Conservation (phyloP, 2,888 invertebrate species). For the Clivina fossor region DNA sequence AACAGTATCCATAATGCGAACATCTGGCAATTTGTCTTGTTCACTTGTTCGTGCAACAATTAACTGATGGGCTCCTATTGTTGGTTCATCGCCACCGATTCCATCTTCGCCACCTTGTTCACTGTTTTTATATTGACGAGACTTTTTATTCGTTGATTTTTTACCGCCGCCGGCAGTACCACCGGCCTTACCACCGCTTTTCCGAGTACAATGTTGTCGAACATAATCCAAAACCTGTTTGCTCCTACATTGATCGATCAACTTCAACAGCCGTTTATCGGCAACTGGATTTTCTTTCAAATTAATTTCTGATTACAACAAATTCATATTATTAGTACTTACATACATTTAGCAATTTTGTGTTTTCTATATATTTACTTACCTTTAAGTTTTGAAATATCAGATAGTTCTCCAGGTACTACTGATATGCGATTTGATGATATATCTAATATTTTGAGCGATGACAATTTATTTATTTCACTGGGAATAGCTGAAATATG, state of each 20-base stretch:
- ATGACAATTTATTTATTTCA: slow-evolving; percentile 59
- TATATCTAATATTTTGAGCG: slow-evolving; percentile 70
- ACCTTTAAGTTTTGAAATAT: slow-evolving; percentile 73
- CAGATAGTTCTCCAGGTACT: slow-evolving; percentile 70
- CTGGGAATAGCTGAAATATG: slow-evolving; percentile 63
- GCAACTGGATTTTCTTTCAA: slow-evolving; percentile 72
- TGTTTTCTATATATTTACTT: slow-evolving; percentile 37
- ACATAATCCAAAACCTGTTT: slow-evolving; percentile 79
- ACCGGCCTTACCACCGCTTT: slow-evolving; percentile 42
- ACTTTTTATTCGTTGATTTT: slow-evolving; percentile 45
- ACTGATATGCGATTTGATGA: slow-evolving; percentile 66
- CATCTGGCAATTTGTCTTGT: slow-evolving; percentile 7
- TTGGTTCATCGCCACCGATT: slow-evolving; percentile 32
- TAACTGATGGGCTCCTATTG: slow-evolving; percentile 54
- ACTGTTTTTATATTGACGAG: slow-evolving; percentile 44
- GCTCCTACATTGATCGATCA: slow-evolving; percentile 72
- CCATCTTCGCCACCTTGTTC: slow-evolving; percentile 42
- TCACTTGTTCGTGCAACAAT: slow-evolving; percentile 56
- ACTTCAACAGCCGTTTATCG: slow-evolving; percentile 72
- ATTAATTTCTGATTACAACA: slow-evolving; percentile 62
- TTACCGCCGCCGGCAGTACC: slow-evolving; percentile 49
- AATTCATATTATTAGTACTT: no score
- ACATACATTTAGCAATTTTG: no score
- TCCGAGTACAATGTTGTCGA: slow-evolving; percentile 63
- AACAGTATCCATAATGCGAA: slow-evolving; percentile 47